phyloP scores from a whole-genome alignment of 2,113 vertebrate species.

The Erpornis zantholeuca region DNA sequence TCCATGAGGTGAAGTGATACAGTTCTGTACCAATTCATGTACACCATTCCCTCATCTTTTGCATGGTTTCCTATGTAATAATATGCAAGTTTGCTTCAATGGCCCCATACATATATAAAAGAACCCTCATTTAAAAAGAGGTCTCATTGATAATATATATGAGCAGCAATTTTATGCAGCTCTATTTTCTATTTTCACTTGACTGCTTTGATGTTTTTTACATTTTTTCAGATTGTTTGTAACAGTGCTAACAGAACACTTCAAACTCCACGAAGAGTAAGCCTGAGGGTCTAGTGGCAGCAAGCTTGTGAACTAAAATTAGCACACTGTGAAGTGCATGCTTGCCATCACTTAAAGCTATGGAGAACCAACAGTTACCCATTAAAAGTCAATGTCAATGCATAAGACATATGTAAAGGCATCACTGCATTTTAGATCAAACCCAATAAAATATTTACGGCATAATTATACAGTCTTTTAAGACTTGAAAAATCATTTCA shows the following conservation, averaged over 20 bases:
- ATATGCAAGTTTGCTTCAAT: background rate
- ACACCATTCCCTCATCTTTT: background rate
- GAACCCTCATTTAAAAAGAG: background rate
- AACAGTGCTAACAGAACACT: background rate
- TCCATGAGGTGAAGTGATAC: background rate
- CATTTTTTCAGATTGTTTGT: conserved; percentile 4
- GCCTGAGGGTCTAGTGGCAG: background rate
- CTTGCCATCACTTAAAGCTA: background rate
- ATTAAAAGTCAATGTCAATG: conserved; percentile 9
- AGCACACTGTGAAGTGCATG: background rate
- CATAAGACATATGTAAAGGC: background rate
- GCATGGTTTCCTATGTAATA: background rate
- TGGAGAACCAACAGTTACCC: background rate
- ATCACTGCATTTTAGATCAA: background rate
- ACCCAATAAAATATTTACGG: background rate
- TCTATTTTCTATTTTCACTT: background rate
- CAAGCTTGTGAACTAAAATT: conserved; percentile 38
- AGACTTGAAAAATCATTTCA: background rate
- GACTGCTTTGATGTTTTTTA: background rate
- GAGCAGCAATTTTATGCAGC: background rate
- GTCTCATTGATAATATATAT: background rate
- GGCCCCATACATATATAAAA: background rate
- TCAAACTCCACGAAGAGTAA: conserved; percentile 13
- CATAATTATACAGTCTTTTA: background rate
- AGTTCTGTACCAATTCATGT: background rate